Base-by-base conservation (phyloP, 2,888 invertebrate species). In the Lasius fuliginosus region DNA sequence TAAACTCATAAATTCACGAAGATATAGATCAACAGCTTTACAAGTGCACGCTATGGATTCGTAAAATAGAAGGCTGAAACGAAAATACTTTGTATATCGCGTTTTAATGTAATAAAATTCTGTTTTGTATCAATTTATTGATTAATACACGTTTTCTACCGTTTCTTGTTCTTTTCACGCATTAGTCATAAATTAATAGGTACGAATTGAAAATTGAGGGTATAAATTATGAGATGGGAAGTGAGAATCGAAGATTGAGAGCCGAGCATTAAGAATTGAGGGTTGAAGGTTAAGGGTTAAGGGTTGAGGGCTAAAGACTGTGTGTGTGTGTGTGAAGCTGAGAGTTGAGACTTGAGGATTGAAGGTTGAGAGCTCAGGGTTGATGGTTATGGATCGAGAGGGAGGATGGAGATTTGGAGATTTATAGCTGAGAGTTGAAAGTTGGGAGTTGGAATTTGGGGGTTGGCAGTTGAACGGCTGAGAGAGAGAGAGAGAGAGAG, bases 1-100 rank as follows among this genome's bases (percentile, higher is more conserved):
- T 81, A 81, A 81, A 81, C 79, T 81, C 73, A 81, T 81, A 81
- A 81, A 81, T 81, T 42, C 46, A 46, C 33, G 60, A 60, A 81
- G 73, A 73, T 73, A 81, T 81, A 73, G 79, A 81, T 81, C 79
- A 81, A 81, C 58, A 73, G 74, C 60, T 81, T 81, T 73, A 73
- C 73, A 73, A n/a, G 27, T 65, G 79, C 33, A 46, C 58, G 18
- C 42, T 79, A 33, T 36, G 27, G 33, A 71, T 68, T 30, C 42
- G n/a, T n/a, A 46, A 46, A 60, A 60, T 60, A 58, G 58, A 69
- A 56, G 58, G 40, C 23, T 42, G 23, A 79, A 46, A 23, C 42
- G 71, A 71, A 73, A 81, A 81, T 81, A 73, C 73, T 46, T 73
- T 36, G 5, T 73, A 27, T 46, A 81, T 73, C 46, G 42, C 56